Conservation (phyloP, 2,888 invertebrate genomes). For the Coenonympha arcania region DNA sequence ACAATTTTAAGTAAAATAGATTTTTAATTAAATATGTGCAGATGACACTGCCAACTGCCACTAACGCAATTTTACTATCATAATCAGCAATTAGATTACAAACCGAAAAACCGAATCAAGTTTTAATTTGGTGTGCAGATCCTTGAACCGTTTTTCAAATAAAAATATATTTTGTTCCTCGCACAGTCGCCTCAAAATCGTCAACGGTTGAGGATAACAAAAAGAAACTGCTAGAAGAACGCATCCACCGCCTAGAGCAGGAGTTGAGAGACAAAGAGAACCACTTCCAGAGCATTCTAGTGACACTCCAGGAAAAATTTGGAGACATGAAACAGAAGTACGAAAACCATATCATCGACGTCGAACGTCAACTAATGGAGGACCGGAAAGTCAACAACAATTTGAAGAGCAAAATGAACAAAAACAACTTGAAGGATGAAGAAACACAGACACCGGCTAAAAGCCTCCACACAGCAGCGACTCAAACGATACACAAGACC, state of each 20-base stretch:
- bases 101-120: too few species aligned
- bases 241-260: conserved; percentile 79
- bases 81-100: too few species aligned
- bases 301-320: conserved; percentile 84
- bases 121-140: too few species aligned
- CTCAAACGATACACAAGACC: conserved; percentile 56
- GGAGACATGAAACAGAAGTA: conserved; percentile 84
- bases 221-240: conserved; percentile 79
- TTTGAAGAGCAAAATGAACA: conserved; percentile 72
- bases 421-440: conserved; percentile 43
- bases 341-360: conserved; percentile 81
- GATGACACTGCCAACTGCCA: too few species aligned
- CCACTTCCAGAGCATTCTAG: conserved; percentile 79
- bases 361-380: conserved; percentile 78
- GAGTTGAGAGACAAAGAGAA: conserved; percentile 81
- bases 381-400: conserved; percentile 64
- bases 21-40: too few species aligned
- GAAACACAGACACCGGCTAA: conserved; percentile 68
- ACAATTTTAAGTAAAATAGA: too few species aligned
- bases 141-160: too few species aligned
- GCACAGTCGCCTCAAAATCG: conserved; percentile 74
- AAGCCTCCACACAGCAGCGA: conserved; percentile 40
- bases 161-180: background rate
- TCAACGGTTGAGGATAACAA: conserved; percentile 72
- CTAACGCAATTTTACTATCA: too few species aligned